Percentiles rank a stretch among this genome's conserved stretches.
Conservation (phyloP, 1,140 invertebrate species). For the Mylabris phalerata region DNA sequence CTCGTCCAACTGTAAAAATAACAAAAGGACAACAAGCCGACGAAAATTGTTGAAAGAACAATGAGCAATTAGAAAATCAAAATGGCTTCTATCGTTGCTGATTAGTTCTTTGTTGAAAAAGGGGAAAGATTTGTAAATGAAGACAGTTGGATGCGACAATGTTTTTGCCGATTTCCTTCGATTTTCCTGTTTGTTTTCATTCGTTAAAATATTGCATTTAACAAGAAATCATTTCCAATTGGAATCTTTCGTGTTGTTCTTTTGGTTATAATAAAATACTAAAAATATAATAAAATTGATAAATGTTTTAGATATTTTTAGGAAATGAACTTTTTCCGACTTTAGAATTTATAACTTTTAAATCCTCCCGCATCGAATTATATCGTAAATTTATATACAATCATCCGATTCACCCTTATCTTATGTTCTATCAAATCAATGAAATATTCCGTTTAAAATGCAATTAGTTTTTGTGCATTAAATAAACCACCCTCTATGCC, state of each 20-base stretch:
- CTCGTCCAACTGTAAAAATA: slow-evolving; percentile 11
- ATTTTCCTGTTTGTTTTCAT: too few species aligned
- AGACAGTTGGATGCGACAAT: too few species aligned
- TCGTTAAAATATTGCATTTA: too few species aligned
- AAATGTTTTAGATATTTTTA: too few species aligned
- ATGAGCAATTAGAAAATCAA: slow-evolving; percentile 15
- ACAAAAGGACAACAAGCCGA: slow-evolving; percentile 9
- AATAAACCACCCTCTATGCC: too few species aligned
- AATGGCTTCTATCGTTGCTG: slow-evolving; percentile 14
- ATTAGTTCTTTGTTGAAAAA: slow-evolving; percentile 2
- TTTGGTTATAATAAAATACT: too few species aligned
- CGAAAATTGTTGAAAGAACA: slow-evolving; percentile 10
- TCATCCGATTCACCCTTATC: not conserved
- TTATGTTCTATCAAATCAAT: slow-evolving; percentile 4
- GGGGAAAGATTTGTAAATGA: too few species aligned
- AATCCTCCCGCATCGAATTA: not conserved
- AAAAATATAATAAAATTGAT: too few species aligned
- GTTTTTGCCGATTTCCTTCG: too few species aligned
- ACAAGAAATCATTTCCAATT: too few species aligned
- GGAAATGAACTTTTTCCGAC: too few species aligned
- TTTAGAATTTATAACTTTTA: slow-evolving; percentile 1
- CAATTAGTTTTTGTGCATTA: slow-evolving; percentile 1
- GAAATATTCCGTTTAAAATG: slow-evolving; percentile 3
- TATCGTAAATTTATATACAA: not conserved
- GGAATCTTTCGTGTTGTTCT: too few species aligned